Evolutionary conservation across 2,888 invertebrate genomes (phyloP).

Genomic region (Drosophila nr. perissopoda): DNA sequence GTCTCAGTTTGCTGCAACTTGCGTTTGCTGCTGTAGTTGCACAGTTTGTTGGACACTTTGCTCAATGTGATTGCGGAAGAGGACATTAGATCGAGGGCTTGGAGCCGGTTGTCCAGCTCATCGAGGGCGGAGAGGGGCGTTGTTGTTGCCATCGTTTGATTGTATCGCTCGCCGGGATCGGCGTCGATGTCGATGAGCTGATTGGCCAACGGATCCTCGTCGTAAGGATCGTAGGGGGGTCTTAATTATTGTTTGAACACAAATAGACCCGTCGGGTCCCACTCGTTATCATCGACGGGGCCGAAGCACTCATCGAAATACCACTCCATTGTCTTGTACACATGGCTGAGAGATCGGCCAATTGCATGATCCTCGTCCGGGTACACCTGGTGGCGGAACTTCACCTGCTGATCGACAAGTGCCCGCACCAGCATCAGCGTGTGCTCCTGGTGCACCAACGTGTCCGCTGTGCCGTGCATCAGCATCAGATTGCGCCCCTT

Average conservation of each 20-base stretch:
- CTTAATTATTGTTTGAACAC: slow-evolving; percentile 85
- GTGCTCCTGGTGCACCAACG: slow-evolving; percentile 94
- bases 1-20: slow-evolving; percentile 67
- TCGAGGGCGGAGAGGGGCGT: slow-evolving; percentile 68
- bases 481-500: slow-evolving; percentile 88
- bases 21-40: slow-evolving; percentile 74
- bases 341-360: slow-evolving; percentile 90
- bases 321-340: slow-evolving; percentile 93
- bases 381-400: slow-evolving; percentile 94
- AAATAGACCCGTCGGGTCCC: slow-evolving; percentile 88
- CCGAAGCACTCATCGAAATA: slow-evolving; percentile 94
- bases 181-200: slow-evolving; percentile 68
- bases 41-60: slow-evolving; percentile 66
- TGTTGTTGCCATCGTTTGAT: slow-evolving; percentile 49
- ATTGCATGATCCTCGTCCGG: slow-evolving; percentile 94
- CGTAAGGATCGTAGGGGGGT: slow-evolving; percentile 78
- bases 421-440: slow-evolving; percentile 93
- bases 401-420: slow-evolving; percentile 92
- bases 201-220: slow-evolving; percentile 77
- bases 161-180: slow-evolving; percentile 51
- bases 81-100: slow-evolving; percentile 68
- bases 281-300: slow-evolving; percentile 89
- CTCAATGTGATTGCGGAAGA: slow-evolving; percentile 72
- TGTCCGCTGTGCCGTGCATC: slow-evolving; percentile 94
- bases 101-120: slow-evolving; percentile 67